phyloP scores from a whole-genome alignment of 2,797 vertebrate genomes.

The Intellagama lesueurii region DNA sequence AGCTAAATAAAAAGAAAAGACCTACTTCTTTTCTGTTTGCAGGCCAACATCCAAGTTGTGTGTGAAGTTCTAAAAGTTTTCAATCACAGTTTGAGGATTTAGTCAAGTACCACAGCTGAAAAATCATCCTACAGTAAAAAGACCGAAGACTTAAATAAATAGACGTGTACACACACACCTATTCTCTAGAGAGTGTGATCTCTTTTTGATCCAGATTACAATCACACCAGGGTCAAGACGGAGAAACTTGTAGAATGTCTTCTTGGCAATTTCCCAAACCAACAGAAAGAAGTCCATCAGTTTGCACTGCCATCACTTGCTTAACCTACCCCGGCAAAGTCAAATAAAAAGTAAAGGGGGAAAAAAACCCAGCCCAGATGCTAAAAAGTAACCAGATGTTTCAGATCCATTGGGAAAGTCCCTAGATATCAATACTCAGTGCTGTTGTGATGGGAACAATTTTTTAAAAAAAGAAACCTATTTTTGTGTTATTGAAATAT shows the following conservation, averaged over 20 bases:
- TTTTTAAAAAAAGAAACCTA: not conserved
- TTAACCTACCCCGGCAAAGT: slow-evolving; percentile 60
- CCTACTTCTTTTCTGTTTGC: slow-evolving; percentile 64
- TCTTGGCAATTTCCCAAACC: slow-evolving; percentile 64
- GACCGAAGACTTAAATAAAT: slow-evolving; percentile 55
- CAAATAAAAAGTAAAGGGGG: slow-evolving; percentile 34
- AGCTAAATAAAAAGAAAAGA: not conserved
- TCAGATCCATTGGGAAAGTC: slow-evolving; percentile 34
- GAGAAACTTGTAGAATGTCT: slow-evolving; percentile 61
- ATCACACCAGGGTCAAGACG: slow-evolving; percentile 65
- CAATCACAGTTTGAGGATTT: slow-evolving; percentile 48
- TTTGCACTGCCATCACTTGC: slow-evolving; percentile 60
- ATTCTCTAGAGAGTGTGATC: slow-evolving; percentile 56
- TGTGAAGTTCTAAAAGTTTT: slow-evolving; percentile 60
- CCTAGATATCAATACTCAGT: slow-evolving; percentile 41
- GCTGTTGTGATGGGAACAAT: slow-evolving; percentile 43
- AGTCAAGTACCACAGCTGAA: slow-evolving; percentile 59
- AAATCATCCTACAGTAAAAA: slow-evolving; percentile 52
- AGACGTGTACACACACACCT: slow-evolving; percentile 46
- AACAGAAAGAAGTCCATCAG: slow-evolving; percentile 43
- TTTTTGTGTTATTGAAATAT: slow-evolving; percentile 47
- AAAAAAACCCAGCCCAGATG: slow-evolving; percentile 54
- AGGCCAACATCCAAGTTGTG: slow-evolving; percentile 58
- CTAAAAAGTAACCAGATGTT: slow-evolving; percentile 69
- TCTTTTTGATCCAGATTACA: slow-evolving; percentile 63